These are phyloP conservation scores for Alcedo atthis DNA, from an alignment of 2,797 vertebrate genomes.

Conservation along the genomic window DNA sequence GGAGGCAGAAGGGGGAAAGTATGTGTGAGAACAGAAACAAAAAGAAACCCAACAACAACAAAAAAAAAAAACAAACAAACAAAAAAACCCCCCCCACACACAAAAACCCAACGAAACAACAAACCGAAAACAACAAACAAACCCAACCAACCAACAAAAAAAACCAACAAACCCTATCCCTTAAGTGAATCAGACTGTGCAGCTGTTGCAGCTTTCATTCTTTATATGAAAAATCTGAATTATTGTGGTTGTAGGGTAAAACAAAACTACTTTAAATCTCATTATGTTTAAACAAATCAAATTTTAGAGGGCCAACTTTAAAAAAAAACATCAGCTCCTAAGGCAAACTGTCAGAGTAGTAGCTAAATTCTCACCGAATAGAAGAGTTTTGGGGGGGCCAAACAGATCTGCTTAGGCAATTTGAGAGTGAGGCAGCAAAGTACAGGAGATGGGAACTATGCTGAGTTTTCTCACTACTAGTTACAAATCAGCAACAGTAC, in stretches of 20 bases:
- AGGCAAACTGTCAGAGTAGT: not conserved
- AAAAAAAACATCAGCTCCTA: too few relatives aligned
- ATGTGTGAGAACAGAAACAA: too few relatives aligned
- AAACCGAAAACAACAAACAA: not conserved
- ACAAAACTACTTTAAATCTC: rapidly evolving
- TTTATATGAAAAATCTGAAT: not conserved
- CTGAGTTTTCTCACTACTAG: not conserved
- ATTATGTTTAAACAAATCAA: not conserved
- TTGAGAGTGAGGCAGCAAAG: not conserved
- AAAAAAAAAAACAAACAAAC: too few relatives aligned
- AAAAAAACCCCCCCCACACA: too few relatives aligned
- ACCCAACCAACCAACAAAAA: not conserved
- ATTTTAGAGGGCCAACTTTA: not conserved
- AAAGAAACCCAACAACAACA: not conserved
- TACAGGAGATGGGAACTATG: not conserved
- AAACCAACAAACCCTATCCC: not conserved
- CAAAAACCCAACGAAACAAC: too few relatives aligned
- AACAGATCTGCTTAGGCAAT: not conserved
- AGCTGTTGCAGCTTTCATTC: not conserved
- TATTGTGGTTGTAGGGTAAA: not conserved
- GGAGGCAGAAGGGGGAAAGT: too few relatives aligned
- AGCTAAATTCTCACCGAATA: not conserved
- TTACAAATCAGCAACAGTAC: not conserved
- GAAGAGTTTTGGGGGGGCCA: not conserved
- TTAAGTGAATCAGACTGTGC: not conserved